Base-by-base conservation (phyloP, 2,888 invertebrate species). In the Onthophagus sagittarius region DNA sequence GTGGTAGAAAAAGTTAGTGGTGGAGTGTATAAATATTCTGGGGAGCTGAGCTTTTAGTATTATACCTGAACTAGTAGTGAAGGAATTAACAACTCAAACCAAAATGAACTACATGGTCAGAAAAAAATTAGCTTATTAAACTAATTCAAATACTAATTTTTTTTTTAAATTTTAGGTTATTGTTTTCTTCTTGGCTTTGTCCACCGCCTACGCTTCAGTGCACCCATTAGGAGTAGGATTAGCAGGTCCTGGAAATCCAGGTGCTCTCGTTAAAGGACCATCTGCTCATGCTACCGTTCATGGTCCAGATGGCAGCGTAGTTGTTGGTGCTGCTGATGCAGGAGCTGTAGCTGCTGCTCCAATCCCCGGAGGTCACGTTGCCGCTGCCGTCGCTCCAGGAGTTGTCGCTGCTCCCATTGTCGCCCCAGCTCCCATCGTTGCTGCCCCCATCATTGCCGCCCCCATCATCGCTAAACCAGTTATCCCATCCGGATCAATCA, bases 271-370 rank as follows among this genome's bases (percentile, higher is more conserved):
- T 23, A 77, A 77, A 72, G 78, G 78, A 62, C 78, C 78, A 65
- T 74, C 77, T 5, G 73, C 76, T 39, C 65, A 72, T 39, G 76
- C 79, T n/a, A 73, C 75, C 11, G 9, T 79, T 6, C 75, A 76
- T n/a, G 79, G 79, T 39, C 79, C 79, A 15, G 79, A 86, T 88
- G 7, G 81, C 81, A 5, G 84, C 86, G 0, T 86, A 86, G 0
- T 83, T 85, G 0, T 83, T 86, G 0, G 85, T 85, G 7, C 84
- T 85, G 3, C 86, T 86, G 77, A 78, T 71, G 75, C 77, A 14
- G 78, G 78, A 7, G 78, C 74, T 7, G 73, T 79, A 13, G 78
- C 73, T 5, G 78, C 78, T 62, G 76, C 79, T 33, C 77, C 80
- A n/a, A 74, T 74, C 69, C 75, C 79, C 62, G 81, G 77, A 67